phyloP scores from a whole-genome alignment of 2,113 vertebrate species.

The Cyprinus carpio region DNA sequence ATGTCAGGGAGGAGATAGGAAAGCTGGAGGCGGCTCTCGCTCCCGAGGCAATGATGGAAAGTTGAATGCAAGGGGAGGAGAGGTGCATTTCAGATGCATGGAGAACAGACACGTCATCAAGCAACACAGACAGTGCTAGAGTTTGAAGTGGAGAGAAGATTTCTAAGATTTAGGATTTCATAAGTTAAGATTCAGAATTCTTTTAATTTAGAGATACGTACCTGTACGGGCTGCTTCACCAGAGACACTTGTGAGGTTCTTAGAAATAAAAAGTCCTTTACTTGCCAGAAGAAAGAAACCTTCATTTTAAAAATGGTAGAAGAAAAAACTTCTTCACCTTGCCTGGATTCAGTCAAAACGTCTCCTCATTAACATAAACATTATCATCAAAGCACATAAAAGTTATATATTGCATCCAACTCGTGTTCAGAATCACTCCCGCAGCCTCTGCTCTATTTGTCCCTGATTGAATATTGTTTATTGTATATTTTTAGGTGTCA shows the following conservation, averaged over 20 bases:
- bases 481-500: slow-evolving; percentile 28
- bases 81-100: neutral
- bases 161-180: slow-evolving; percentile 1
- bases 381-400: slow-evolving; percentile 8
- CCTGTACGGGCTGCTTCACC: neutral
- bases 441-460: slow-evolving; percentile 29
- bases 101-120: slow-evolving; percentile 9
- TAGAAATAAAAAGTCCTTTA: neutral
- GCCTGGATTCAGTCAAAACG: slow-evolving; percentile 5
- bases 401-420: neutral
- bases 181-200: neutral
- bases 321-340: neutral
- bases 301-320: neutral
- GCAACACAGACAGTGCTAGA: neutral
- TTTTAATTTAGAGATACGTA: slow-evolving; percentile 13
- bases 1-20: slow-evolving; percentile 33
- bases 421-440: neutral
- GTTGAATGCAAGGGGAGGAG: slow-evolving; percentile 30
- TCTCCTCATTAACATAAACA: slow-evolving; percentile 21
- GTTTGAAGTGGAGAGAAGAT: slow-evolving; percentile 1
- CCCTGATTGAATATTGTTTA: slow-evolving; percentile 34
- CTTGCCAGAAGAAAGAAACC: neutral
- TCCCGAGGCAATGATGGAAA: slow-evolving; percentile 27
- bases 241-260: neutral
- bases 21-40: slow-evolving; percentile 38